Evolutionary conservation across 1,140 invertebrate genomes (phyloP), one percentile per base, ranked within the genome.

Genomic region (Fopius arisanus): DNA sequence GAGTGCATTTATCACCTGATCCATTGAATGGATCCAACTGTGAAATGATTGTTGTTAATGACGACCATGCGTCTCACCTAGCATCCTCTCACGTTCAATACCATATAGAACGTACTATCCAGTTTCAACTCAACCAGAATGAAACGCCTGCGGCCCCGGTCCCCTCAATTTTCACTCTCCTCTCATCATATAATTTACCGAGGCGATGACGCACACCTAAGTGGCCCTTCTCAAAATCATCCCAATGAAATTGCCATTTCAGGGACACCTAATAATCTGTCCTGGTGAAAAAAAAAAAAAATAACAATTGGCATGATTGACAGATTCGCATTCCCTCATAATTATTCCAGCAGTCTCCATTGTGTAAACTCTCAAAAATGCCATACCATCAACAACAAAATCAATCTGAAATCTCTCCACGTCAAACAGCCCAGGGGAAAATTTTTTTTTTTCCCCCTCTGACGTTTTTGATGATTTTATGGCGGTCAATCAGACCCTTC

Each of bases 161-260:
- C 12, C 63, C 72, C 23, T 41, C 72, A 73, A 73, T 73, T 73
- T 68, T 68, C 72, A 62, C 72, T 62, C 26, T 28, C 23, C 43
- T 21, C 51, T 5, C 68, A 29, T 68, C 54, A 62, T 68, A 21
- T 73, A 73, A 73, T 73, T 73, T 68, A 19, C 63, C 28, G 6
- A 59, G 21, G 16, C 51, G 31, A 40, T 59, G 48, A 68, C 33
- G 33, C 54, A 41, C 59, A 41, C 48, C 72, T 62, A 73, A 68
- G 10, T 16, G 14, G 43, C 14, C 72, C 48, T 63, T 63, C 7
- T 7, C 41, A 16, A 67, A 48, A 72, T 72, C 40, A 72, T 41
- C 9, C 10, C 33, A 72, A 43, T 68, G 40, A 73, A 67, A 62
- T 68, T 66, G 59, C 31, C 48, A 62, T 59, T 59, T 59, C 21